A percentile compares a stretch with the other conserved stretches of the same genome.
phyloP scores from a whole-genome alignment of 1,140 invertebrate genomes.

The Akabosia matsudoensis region DNA sequence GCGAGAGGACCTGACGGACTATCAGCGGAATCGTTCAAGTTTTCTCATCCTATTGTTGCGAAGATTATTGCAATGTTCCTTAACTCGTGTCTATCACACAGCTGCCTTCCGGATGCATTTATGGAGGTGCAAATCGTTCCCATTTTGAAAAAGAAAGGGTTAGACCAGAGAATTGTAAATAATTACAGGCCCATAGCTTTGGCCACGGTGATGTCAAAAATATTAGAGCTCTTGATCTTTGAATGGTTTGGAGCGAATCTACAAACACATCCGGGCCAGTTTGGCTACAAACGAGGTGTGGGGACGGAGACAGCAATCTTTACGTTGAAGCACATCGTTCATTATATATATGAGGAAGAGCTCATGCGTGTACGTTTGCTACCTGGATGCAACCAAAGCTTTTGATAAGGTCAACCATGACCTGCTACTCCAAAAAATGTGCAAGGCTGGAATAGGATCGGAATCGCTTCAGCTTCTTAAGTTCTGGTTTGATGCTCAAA shows the following conservation, averaged over 20 bases:
- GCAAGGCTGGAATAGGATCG: not conserved
- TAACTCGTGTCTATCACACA: not conserved
- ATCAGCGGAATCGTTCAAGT: not conserved
- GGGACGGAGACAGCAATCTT: not conserved
- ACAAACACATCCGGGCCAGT: not conserved
- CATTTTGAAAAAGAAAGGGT: not conserved
- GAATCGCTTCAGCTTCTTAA: not conserved
- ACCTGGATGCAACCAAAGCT: not conserved
- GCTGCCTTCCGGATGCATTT: not conserved
- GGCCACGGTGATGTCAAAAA: conserved; percentile 4
- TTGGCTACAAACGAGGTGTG: conserved; percentile 4
- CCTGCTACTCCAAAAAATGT: not conserved
- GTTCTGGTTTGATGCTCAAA: not conserved
- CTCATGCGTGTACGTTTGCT: conserved; percentile 1
- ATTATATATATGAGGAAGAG: not conserved
- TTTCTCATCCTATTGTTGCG: not conserved
- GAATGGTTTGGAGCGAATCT: too few species aligned
- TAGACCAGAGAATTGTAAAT: not conserved
- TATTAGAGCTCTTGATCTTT: not conserved
- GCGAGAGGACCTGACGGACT: not conserved
- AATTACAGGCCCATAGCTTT: conserved; percentile 20
- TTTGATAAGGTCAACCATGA: not conserved
- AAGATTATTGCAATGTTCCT: not conserved
- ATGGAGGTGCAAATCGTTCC: not conserved
- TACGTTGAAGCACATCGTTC: not conserved